Base-by-base conservation (phyloP, 2,888 invertebrate species). In the Hartigia nigra region DNA sequence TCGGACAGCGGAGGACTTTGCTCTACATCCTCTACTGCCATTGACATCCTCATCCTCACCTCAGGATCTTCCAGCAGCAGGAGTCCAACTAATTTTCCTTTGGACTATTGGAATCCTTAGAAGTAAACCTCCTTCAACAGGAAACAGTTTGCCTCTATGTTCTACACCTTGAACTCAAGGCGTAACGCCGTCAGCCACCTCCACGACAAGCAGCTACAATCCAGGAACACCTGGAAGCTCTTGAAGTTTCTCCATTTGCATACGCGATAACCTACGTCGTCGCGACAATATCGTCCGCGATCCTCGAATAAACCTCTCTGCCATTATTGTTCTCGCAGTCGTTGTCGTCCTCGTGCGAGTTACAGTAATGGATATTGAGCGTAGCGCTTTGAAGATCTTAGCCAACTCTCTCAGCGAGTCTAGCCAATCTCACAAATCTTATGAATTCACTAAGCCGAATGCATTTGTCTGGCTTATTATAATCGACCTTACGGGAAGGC, bases 201-300 rank as follows among this genome's bases (percentile, higher is more conserved):
- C 55, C 55, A 0, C 55, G 55, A 55, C 55, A 78, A 83, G 80
- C 82, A 84, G 81, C 83, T 83, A 84, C 82, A 81, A 82, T 79
- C 82, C 79, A 79, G 78, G 80, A 80, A 82, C 84, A 87, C 86
- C 86, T 84, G 85, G 78, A 34, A 83, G 82, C 84, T 84, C 84
- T 83, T 86, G 80, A 84, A 85, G 85, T 88, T 87, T 85, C 86
- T 84, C 82, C 85, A 86, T 88, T 87, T 88, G 85, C 86, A 88
- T 88, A 84, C 31, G 72, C 32, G 72, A 72, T 72, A 72, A 72
- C 72, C 72, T 72, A 72, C 32, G 72, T 14, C 32, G 72, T 14
- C 72, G 72, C 55, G 55, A 55, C 55, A 55, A 55, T 55, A 23
- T 23, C 55, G 55, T 55, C 55, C 55, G 23, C 55, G 55, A 55